Evolutionary conservation across 2,113 vertebrate genomes (phyloP).

Genomic region (Eptesicus fuscus): DNA sequence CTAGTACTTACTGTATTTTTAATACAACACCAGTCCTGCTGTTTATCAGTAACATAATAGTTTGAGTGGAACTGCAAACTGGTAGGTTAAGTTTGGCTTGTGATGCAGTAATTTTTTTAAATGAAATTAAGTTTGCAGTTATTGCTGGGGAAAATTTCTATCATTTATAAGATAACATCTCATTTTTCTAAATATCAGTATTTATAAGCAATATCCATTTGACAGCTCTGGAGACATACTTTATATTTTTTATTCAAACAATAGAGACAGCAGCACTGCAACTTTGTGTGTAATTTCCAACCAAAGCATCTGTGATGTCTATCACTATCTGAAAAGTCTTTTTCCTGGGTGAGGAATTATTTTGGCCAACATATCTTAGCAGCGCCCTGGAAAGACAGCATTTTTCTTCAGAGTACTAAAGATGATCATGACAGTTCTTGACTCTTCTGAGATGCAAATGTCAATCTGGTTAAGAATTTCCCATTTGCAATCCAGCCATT

Average conservation of each 20-base stretch:
- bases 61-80: not conserved
- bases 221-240: slow-evolving; percentile 38
- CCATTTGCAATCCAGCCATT: not conserved
- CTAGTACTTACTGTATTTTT: slow-evolving; percentile 5
- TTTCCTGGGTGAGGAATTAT: slow-evolving; percentile 54
- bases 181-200: not conserved
- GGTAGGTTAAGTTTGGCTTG: slow-evolving; percentile 19
- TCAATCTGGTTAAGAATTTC: not conserved
- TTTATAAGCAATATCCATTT: slow-evolving; percentile 61
- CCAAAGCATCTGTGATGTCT: slow-evolving; percentile 63
- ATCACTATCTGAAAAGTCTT: slow-evolving; percentile 50
- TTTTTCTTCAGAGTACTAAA: not conserved
- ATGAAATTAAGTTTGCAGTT: slow-evolving; percentile 21
- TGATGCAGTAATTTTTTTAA: not conserved
- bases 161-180: slow-evolving; percentile 44
- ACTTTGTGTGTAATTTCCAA: not conserved
- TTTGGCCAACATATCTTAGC: slow-evolving; percentile 46
- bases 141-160: slow-evolving; percentile 24
- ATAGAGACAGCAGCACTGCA: slow-evolving; percentile 14
- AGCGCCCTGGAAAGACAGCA: not conserved
- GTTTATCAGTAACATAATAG: not conserved
- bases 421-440: not conserved
- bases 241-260: slow-evolving; percentile 55
- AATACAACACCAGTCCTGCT: not conserved
- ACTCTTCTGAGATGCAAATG: not conserved